Conservation (phyloP, 2,888 invertebrate genomes). For the Acrocyrtus sp. region DNA sequence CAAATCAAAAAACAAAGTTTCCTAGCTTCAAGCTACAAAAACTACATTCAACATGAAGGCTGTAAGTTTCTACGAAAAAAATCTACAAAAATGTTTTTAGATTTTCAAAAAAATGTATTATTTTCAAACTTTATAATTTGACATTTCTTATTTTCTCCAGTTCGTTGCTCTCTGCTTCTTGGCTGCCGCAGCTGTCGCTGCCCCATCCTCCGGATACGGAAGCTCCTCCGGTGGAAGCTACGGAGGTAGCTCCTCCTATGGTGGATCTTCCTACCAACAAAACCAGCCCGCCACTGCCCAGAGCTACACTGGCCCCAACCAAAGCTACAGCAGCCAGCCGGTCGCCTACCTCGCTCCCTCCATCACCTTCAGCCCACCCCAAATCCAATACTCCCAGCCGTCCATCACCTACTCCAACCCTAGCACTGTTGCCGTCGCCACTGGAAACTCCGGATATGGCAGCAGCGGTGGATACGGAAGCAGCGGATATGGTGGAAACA, state of each 20-base stretch:
- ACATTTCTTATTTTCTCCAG: conserved; percentile 2
- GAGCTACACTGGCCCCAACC: conserved; percentile 37
- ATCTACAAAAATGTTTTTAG: no score
- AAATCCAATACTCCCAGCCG: conserved; percentile 41
- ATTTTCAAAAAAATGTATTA: no score
- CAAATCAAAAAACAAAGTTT: no score
- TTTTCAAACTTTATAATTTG: background rate
- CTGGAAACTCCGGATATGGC: conserved; percentile 8
- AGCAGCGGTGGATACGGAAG: background rate
- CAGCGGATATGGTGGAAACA: conserved; percentile 8
- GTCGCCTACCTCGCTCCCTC: conserved; percentile 42
- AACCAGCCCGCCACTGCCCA: conserved; percentile 39
- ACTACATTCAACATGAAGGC: no score
- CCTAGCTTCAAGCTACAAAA: no score
- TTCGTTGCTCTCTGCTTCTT: conserved; percentile 31
- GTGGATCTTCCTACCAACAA: background rate
- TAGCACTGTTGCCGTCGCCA: conserved; percentile 28
- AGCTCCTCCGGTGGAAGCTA: conserved; percentile 6
- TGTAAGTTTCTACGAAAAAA: no score
- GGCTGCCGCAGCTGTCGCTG: conserved; percentile 38
- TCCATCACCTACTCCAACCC: conserved; percentile 46
- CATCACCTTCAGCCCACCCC: conserved; percentile 43
- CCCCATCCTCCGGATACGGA: background rate
- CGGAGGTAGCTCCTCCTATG: conserved; percentile 14
- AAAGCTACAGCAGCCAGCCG: conserved; percentile 36